phyloP scores from a whole-genome alignment of 2,888 invertebrate species.

The Balanococcus diminutus region DNA sequence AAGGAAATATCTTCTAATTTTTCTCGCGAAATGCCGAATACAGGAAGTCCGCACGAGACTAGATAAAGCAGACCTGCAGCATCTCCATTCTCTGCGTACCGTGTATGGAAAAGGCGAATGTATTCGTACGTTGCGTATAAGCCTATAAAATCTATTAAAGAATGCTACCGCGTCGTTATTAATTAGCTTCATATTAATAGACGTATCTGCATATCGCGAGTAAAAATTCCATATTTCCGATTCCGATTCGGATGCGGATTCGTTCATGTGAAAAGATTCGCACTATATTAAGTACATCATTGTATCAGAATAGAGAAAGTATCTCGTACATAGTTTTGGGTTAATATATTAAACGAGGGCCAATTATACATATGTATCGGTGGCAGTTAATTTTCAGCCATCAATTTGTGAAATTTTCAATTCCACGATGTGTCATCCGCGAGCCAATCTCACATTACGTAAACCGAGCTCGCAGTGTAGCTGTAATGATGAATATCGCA shows the following conservation, averaged over 20 bases:
- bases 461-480: not conserved
- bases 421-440: not conserved
- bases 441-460: not conserved
- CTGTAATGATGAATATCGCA: not conserved
- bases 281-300: not conserved
- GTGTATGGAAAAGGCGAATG: not conserved
- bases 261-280: not conserved
- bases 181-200: not conserved
- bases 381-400: not conserved
- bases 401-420: not conserved
- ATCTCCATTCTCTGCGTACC: not conserved
- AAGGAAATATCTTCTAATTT: conserved; percentile 38
- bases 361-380: not conserved
- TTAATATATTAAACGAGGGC: not conserved
- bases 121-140: not conserved
- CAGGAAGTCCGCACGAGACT: not conserved
- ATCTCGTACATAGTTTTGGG: not conserved
- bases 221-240: not conserved
- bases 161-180: not conserved
- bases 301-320: not conserved
- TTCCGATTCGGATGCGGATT: not conserved
- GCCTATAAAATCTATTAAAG: conserved; percentile 3
- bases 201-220: not conserved
- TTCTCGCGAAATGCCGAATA: conserved; percentile 18
- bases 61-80: not conserved